Evolutionary conservation across 2,797 vertebrate genomes (phyloP).

Genomic region (Ptychadena robeensis): DNA sequence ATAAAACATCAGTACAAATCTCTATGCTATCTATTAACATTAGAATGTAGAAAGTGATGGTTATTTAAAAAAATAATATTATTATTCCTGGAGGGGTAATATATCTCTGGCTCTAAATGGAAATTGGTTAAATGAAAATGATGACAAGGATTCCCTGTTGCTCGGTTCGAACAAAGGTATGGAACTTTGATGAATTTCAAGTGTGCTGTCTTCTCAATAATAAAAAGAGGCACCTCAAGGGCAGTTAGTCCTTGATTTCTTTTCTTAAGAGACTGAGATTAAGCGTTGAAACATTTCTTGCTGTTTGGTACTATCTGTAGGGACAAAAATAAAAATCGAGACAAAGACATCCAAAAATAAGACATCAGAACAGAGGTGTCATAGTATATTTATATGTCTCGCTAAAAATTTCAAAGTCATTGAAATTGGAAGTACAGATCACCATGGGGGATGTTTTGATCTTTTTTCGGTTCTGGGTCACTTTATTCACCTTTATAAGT

Average conservation of each 20-base stretch:
- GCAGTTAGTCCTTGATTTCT: slow-evolving; percentile 40
- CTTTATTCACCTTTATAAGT: background rate
- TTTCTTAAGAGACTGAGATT: slow-evolving; percentile 21
- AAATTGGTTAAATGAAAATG: slow-evolving; percentile 45
- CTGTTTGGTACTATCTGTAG: slow-evolving; percentile 19
- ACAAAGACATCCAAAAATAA: slow-evolving; percentile 27
- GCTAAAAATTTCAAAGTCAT: background rate
- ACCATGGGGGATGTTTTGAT: background rate
- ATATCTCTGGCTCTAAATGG: background rate
- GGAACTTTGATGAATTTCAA: slow-evolving; percentile 49
- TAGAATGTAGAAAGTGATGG: slow-evolving; percentile 13
- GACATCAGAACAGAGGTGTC: slow-evolving; percentile 6
- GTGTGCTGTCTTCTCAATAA: slow-evolving; percentile 27
- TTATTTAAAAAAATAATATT: slow-evolving; percentile 29
- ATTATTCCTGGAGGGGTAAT: background rate
- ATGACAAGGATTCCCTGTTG: slow-evolving; percentile 51
- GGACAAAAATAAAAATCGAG: slow-evolving; percentile 24
- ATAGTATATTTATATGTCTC: background rate
- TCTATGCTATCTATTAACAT: background rate
- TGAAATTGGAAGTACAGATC: background rate
- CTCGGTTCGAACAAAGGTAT: slow-evolving; percentile 28
- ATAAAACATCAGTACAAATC: slow-evolving; percentile 6
- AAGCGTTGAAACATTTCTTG: slow-evolving; percentile 23
- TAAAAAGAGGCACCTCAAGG: slow-evolving; percentile 48
- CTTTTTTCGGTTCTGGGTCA: background rate